Conservation (phyloP, 1,140 invertebrate species). For the Tetramorium simillimum region DNA sequence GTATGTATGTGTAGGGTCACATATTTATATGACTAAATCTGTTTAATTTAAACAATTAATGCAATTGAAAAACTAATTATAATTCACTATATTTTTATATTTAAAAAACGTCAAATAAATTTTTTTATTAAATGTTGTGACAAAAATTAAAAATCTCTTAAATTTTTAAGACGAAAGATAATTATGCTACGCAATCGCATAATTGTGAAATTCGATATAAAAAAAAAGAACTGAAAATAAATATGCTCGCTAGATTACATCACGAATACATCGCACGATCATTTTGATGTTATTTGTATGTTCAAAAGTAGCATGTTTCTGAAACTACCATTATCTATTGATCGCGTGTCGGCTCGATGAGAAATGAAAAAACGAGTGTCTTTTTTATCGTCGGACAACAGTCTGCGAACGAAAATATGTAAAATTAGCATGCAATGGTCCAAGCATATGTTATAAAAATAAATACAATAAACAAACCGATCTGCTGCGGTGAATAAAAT, state of each 20-base stretch:
- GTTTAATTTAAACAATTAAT: not conserved
- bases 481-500: not conserved
- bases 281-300: constrained; percentile 5
- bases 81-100: not conserved
- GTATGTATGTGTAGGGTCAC: no score
- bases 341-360: constrained; percentile 50
- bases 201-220: not conserved
- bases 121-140: not conserved
- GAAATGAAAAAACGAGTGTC: constrained; percentile 30
- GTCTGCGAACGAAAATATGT: constrained; percentile 34
- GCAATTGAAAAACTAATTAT: not conserved
- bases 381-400: constrained; percentile 60
- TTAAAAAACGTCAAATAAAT: not conserved
- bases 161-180: not conserved
- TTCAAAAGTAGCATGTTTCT: not conserved
- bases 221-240: not conserved
- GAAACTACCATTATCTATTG: constrained; percentile 12
- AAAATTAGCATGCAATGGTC: constrained; percentile 56
- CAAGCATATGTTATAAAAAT: not conserved
- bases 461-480: not conserved
- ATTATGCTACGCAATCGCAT: not conserved
- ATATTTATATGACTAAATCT: not conserved
- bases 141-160: not conserved
- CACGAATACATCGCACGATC: not conserved
- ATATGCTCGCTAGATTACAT: constrained; percentile 11